Base-by-base conservation (phyloP, 1,140 invertebrate genomes). In the Drosophila pseudoananassae region DNA sequence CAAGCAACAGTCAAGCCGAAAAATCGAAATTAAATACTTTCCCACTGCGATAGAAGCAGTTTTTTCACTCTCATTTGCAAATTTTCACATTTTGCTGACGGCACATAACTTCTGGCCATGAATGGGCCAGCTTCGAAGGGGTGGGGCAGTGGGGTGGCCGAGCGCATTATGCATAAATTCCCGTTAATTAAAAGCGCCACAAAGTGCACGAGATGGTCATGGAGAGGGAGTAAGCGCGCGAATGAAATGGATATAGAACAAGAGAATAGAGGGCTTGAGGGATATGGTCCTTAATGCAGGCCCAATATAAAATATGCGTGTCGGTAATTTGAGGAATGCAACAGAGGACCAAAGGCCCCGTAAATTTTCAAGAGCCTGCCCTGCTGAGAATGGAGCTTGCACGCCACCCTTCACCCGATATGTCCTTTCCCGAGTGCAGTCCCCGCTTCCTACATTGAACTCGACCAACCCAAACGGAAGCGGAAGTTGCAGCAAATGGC, bases 281-380 rank as follows among this genome's bases (percentile, higher is more conserved):
- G 36, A 36, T 17, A 5, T 46, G 64, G 54, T 43, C 68, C 78
- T 68, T 85, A 85, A 85, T 85, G 81, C 81, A 43, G 77, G 60
- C 59, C 81, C 77, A 66, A 84, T 84, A 85, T 85, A 85, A 85
- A 85, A 80, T 85, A 85, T 87, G 83, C 75, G 83, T 87, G 78
- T 83, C 82, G 56, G 83, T 88, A 88, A 87, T 87, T 87, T 87
- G 83, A 87, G 76, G 83, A 88, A 87, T 87, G 82, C 84, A 78
- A 77, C 78, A 72, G 68, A 79, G 72, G 61, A 81, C 70, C 74
- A 23, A 65, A 45, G 38, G 61, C 68, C 66, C 66, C 83, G 84
- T 87, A 87, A 87, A 87, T 87, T 87, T 69, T 1, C 63, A 73
- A 77, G 63, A 65, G 78, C 75, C 63, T 65, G 77, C 65, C 64